These are phyloP conservation scores for Phaetusa simplex DNA, from an alignment of 2,113 vertebrate species.

Conservation along the genomic window DNA sequence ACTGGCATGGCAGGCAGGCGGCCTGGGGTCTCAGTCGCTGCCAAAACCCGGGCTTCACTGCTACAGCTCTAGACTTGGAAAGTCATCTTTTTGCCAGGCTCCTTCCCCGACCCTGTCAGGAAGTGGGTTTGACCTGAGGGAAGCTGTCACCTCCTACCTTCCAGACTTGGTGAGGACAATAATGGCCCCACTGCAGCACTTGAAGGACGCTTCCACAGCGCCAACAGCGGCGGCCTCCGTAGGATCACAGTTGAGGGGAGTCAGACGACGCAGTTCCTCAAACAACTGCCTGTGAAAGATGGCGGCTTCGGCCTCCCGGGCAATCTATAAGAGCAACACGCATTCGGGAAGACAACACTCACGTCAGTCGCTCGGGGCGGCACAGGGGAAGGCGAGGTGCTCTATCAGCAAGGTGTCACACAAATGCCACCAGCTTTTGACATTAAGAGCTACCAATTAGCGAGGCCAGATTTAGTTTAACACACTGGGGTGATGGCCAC, in stretches of 20 bases:
- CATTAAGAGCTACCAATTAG: neutral
- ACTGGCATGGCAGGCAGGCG: neutral
- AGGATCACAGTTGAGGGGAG: slow-evolving; percentile 93
- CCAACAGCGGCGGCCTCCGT: slow-evolving; percentile 93
- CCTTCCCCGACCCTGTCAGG: neutral
- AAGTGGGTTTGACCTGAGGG: neutral
- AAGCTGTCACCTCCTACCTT: slow-evolving; percentile 85
- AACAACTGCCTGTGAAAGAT: slow-evolving; percentile 98
- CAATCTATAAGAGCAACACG: slow-evolving; percentile 86
- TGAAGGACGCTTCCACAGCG: slow-evolving; percentile 96
- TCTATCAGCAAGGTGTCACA: neutral
- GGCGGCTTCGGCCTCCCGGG: slow-evolving; percentile 97
- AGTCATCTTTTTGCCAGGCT: neutral
- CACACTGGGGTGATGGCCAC: accelerated
- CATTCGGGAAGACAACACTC: slow-evolving; percentile 64
- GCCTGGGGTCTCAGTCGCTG: neutral
- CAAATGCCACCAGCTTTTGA: neutral
- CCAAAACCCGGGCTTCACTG: neutral
- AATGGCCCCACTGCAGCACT: slow-evolving; percentile 96
- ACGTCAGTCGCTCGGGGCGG: slow-evolving; percentile 13
- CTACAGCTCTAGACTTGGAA: neutral
- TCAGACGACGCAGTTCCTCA: slow-evolving; percentile 93
- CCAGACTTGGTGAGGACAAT: slow-evolving; percentile 96
- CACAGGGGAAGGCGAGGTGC: neutral
- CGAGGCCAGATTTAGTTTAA: neutral